Conservation (phyloP, 1,140 invertebrate genomes). For the Antheraea mylitta region DNA sequence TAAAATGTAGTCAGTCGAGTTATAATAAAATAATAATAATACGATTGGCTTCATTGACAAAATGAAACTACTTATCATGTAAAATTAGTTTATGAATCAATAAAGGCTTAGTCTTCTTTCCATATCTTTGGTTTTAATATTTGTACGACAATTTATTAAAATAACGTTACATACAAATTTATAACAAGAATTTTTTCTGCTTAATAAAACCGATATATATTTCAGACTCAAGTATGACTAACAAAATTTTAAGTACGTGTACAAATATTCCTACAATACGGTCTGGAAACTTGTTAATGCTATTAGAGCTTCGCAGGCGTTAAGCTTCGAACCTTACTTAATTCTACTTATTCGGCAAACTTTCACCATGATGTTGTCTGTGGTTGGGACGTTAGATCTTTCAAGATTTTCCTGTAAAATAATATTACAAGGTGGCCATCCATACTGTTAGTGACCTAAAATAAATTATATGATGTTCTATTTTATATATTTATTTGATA, state of each 20-base stretch:
- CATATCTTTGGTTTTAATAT: too few relatives aligned
- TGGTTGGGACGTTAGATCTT: background rate
- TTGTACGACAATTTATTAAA: too few relatives aligned
- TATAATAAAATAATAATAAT: too few relatives aligned
- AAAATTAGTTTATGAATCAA: too few relatives aligned
- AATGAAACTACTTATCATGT: too few relatives aligned
- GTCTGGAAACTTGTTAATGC: conserved; percentile 76
- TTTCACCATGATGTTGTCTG: conserved; percentile 29
- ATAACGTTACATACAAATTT: too few relatives aligned
- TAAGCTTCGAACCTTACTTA: conserved; percentile 72
- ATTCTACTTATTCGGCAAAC: conserved; percentile 71
- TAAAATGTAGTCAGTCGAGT: too few relatives aligned
- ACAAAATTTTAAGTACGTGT: conserved; percentile 31
- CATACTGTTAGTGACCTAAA: too few relatives aligned
- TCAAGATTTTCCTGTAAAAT: background rate
- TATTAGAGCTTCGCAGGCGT: conserved; percentile 70
- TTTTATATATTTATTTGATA: background rate
- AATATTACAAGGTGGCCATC: background rate
- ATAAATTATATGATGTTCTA: background rate
- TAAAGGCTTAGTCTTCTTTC: too few relatives aligned
- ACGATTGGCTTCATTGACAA: too few relatives aligned
- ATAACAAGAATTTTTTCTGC: too few relatives aligned
- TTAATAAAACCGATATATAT: background rate
- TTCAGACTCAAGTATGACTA: conserved; percentile 7
- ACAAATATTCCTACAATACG: conserved; percentile 64